Conservation (phyloP, 2,888 invertebrate species). For the Salpingus planirostris region DNA sequence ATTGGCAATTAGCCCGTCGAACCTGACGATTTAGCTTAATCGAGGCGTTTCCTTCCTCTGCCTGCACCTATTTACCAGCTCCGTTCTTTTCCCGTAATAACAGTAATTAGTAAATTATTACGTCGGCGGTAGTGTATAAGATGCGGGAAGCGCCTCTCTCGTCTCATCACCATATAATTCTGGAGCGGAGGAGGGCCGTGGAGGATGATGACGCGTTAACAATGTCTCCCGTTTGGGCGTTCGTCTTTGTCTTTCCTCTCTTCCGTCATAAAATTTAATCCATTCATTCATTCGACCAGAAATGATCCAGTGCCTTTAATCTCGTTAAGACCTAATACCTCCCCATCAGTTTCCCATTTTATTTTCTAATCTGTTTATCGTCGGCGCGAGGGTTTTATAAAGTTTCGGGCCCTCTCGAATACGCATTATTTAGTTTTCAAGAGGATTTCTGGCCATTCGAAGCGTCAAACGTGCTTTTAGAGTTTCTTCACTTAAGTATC, state of each 20-base stretch:
- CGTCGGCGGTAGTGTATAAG: too few relatives aligned
- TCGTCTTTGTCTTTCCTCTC: slow-evolving; percentile 14
- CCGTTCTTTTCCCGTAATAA: too few relatives aligned
- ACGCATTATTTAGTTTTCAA: slow-evolving; percentile 27
- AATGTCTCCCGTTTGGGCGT: slow-evolving; percentile 10
- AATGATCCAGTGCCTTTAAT: slow-evolving; percentile 35
- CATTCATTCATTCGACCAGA: slow-evolving; percentile 25
- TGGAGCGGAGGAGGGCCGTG: too few relatives aligned
- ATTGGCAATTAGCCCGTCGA: too few relatives aligned
- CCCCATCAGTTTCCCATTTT: slow-evolving; percentile 38
- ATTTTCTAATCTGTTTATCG: slow-evolving; percentile 40
- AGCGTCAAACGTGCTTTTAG: slow-evolving; percentile 27
- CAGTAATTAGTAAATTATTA: too few relatives aligned
- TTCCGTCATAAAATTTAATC: too few relatives aligned
- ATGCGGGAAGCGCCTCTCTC: too few relatives aligned
- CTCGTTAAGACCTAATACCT: slow-evolving; percentile 39
- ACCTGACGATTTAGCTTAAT: too few relatives aligned
- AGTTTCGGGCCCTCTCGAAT: slow-evolving; percentile 25
- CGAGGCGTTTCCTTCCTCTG: too few relatives aligned
- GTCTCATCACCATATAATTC: slow-evolving; percentile 12
- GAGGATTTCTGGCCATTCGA: slow-evolving; percentile 25
- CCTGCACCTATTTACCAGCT: too few relatives aligned
- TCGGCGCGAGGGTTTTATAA: slow-evolving; percentile 29
- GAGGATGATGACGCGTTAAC: slow-evolving; percentile 8
- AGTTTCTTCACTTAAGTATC: slow-evolving; percentile 19